Conservation (phyloP, 2,797 vertebrate species). For the Ceyx erithaca region DNA sequence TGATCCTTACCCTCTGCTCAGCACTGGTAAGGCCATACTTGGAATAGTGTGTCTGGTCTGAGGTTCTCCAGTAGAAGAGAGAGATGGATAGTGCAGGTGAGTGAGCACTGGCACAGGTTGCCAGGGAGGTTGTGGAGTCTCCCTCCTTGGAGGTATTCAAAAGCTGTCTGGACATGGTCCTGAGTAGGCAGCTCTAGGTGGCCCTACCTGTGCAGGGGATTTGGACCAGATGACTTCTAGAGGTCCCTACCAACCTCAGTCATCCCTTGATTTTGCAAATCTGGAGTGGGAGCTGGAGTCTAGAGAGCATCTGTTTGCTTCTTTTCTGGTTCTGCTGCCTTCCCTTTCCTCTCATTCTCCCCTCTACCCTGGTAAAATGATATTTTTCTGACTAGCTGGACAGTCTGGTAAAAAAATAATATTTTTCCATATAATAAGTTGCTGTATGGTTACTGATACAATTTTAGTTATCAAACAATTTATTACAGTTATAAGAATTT, state of each 20-base stretch:
- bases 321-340: not conserved
- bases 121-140: not conserved
- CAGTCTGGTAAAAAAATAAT: not conserved
- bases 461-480: not conserved
- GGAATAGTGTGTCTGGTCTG: not conserved
- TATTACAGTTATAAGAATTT: not conserved
- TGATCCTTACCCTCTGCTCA: not conserved
- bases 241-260: not conserved
- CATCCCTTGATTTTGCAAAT: not conserved
- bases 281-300: not conserved
- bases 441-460: not conserved
- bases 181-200: not conserved
- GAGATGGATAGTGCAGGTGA: not conserved
- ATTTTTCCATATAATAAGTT: not conserved
- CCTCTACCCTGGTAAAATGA: not conserved
- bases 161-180: not conserved
- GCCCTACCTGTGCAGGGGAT: not conserved
- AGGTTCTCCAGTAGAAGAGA: not conserved
- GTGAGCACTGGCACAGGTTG: not conserved
- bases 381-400: not conserved
- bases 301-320: not conserved
- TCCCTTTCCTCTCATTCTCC: not conserved
- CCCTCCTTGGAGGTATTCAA: not conserved
- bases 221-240: not conserved
- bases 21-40: not conserved